Evolutionary conservation across 2,797 vertebrate species (phyloP), one percentile per base, ranked within the genome.

Genomic region (Tinamus major): DNA sequence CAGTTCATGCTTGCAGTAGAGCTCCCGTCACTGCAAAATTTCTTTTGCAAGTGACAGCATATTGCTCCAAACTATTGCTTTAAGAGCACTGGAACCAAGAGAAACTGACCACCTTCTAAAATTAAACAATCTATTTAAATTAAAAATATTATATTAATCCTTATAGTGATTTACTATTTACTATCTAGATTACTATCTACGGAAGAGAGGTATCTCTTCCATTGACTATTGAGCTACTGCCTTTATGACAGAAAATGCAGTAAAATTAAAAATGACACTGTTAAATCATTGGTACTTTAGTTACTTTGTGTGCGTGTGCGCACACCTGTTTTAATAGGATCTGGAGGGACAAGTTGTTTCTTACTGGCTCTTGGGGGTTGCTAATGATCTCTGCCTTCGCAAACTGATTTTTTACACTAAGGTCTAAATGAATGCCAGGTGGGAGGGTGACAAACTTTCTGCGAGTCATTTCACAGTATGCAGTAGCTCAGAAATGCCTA

Each of bases 271-370:
- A 90, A 49, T 44, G 9, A 0, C 64, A 2, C 44, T 79, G 11
- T 35, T 95, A 69, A 83, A 91, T 53, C 35, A 62, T 35, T 85
- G 29, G 24, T 79, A 18, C 63, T 83, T 33, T 68, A 7, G 33
- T 75, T 31, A 39, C 13, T 51, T 6, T 51, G 49, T 7, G 18
- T 46, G 44, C 20, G 44, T 46, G 18, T 46, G 23, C 14, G 41
- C 13, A 15, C 14, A 6, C 41, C 41, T 26, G 53, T 70, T 84
- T 23, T 55, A 67, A 17, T 48, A 75, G 1, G 62, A 56, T 65
- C 16, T 11, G 29, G 33, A 64, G 59, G 42, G 31, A 42, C 15
- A 24, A 26, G 26, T 68, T 76, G 44, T 55, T 83, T 67, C 46
- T 46, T 62, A 5, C 26, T 31, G 48, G n/a, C 21, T 67, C 21